A percentile compares a stretch with the other conserved stretches of the same genome.
These are phyloP conservation scores for Neomicropteryx cornuta DNA, from an alignment of 1,140 invertebrate species.

Conservation along the genomic window DNA sequence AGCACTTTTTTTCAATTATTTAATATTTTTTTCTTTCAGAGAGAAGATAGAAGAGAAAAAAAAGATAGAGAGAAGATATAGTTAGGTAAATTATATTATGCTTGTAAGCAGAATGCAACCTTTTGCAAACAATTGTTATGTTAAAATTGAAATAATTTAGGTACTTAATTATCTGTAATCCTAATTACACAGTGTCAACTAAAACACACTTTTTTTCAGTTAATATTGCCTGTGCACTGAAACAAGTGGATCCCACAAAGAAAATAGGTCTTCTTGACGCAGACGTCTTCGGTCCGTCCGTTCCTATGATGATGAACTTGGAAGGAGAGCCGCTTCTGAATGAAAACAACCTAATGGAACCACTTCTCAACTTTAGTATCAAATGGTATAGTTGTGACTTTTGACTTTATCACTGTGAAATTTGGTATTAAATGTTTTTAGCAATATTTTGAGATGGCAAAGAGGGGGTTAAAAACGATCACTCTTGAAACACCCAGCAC, in stretches of 20 bases:
- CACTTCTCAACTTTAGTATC: conserved; percentile 79
- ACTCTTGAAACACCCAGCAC: too few species aligned
- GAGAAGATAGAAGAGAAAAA: too few species aligned
- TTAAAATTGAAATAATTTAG: too few species aligned
- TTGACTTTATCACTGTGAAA: conserved; percentile 8
- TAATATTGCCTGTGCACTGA: conserved; percentile 69
- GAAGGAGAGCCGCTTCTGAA: conserved; percentile 61
- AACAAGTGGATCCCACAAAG: conserved; percentile 48
- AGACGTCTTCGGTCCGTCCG: conserved; percentile 83
- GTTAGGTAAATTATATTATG: too few species aligned
- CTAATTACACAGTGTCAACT: not conserved
- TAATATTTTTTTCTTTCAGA: too few species aligned
- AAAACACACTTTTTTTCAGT: conserved; percentile 38
- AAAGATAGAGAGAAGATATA: too few species aligned
- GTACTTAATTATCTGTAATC: too few species aligned
- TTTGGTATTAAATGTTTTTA: conserved; percentile 7
- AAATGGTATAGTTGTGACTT: conserved; percentile 72
- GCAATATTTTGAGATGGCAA: conserved; percentile 1
- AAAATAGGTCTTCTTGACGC: conserved; percentile 75
- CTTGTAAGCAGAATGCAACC: too few species aligned
- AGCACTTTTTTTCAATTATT: too few species aligned
- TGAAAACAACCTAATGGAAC: conserved; percentile 70
- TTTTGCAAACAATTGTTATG: too few species aligned
- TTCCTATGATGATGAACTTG: conserved; percentile 88
- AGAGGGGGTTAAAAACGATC: too few species aligned